A percentile compares a stretch with the other conserved stretches of the same genome.
These are phyloP conservation scores for Pseudorhiza aurosa DNA, from an alignment of 30 jellyfish, hydroid and myxozoan genomes.

Conservation along the genomic window DNA sequence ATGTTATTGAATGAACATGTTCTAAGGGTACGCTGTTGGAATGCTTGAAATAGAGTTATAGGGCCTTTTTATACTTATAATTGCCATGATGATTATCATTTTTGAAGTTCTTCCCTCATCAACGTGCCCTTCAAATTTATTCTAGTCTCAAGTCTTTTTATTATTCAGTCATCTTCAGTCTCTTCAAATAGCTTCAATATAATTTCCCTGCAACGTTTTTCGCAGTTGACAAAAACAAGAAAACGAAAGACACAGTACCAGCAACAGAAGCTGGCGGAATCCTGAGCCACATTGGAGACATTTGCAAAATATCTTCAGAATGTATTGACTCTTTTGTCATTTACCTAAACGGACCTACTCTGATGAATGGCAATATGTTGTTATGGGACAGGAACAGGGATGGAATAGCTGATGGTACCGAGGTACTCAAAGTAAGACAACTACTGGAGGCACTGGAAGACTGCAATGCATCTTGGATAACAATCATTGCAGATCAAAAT, in stretches of 20 bases:
- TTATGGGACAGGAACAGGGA: slow-evolving; percentile 93
- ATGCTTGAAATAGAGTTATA: too few relatives aligned
- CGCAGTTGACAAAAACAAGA: slow-evolving; percentile 81
- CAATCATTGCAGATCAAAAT: slow-evolving; percentile 94
- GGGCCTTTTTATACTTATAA: too few relatives aligned
- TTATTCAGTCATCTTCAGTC: too few relatives aligned
- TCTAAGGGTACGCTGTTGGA: too few relatives aligned
- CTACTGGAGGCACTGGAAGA: slow-evolving; percentile 66
- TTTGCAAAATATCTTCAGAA: slow-evolving; percentile 60
- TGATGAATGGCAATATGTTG: slow-evolving; percentile 88
- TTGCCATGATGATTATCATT: too few relatives aligned
- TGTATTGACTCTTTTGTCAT: slow-evolving; percentile 86
- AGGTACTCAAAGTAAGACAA: slow-evolving; percentile 72
- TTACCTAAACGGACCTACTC: slow-evolving; percentile 94
- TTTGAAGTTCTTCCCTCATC: too few relatives aligned
- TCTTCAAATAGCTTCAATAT: too few relatives aligned
- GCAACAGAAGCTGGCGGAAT: slow-evolving; percentile 94
- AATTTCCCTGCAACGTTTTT: too few relatives aligned
- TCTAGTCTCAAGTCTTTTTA: too few relatives aligned
- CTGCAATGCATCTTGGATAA: slow-evolving; percentile 84
- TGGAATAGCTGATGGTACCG: slow-evolving; percentile 90
- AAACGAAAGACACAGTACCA: slow-evolving; percentile 87
- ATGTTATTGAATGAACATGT: too few relatives aligned
- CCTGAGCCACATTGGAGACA: slow-evolving; percentile 63
- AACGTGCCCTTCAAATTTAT: too few relatives aligned